phyloP scores from a whole-genome alignment of 1,140 invertebrate species.

The Luehdorfia chinensis region DNA sequence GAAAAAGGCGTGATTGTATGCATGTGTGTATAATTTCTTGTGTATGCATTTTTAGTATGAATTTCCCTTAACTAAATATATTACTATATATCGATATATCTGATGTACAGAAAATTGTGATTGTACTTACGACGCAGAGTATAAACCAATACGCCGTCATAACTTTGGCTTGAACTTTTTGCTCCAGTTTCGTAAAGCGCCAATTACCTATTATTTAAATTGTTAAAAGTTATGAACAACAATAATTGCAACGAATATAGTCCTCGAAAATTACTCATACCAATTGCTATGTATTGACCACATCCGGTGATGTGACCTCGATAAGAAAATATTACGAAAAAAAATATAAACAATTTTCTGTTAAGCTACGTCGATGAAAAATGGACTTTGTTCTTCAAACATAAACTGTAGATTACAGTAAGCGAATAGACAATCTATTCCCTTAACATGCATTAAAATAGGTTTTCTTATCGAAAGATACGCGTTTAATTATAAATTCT shows the following conservation, averaged over 20 bases:
- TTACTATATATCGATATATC: no score
- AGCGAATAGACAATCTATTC: constrained; percentile 9
- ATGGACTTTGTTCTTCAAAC: not conserved
- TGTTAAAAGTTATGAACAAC: constrained; percentile 5
- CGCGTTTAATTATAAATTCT: constrained; percentile 12
- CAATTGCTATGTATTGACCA: not conserved
- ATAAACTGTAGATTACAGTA: no score
- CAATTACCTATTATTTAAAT: constrained; percentile 5
- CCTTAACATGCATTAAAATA: constrained; percentile 14
- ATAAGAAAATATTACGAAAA: constrained; percentile 11
- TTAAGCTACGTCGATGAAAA: not conserved
- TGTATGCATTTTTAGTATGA: no score
- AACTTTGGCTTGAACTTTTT: no score
- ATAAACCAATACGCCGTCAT: no score
- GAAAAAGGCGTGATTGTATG: no score
- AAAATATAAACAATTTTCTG: not conserved
- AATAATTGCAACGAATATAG: constrained; percentile 7
- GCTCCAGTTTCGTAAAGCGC: constrained; percentile 1
- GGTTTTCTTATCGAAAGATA: constrained; percentile 13
- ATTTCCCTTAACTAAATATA: no score
- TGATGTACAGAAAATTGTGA: no score
- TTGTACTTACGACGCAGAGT: no score
- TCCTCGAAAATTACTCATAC: constrained; percentile 4
- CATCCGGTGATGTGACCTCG: constrained; percentile 8
- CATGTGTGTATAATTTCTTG: no score